Conservation (phyloP, 2,888 invertebrate genomes). For the Lasioglossum figueresi region DNA sequence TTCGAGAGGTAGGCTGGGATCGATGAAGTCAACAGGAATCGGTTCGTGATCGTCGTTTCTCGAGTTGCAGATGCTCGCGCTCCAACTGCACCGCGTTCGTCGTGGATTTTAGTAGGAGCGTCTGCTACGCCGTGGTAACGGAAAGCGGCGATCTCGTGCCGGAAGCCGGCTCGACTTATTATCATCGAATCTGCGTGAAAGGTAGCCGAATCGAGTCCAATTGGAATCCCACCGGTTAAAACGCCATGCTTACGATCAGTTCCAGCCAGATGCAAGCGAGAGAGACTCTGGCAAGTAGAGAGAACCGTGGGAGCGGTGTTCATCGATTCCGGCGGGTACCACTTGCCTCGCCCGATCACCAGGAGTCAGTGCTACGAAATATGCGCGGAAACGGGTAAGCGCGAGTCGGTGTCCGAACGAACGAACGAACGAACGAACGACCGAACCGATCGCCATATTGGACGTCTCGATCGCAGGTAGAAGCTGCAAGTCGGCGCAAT, state of each 20-base stretch:
- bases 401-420: background rate
- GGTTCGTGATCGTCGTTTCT: background rate
- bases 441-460: background rate
- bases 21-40: background rate
- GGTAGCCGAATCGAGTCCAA: constrained; percentile 79
- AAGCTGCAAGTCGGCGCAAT: constrained; percentile 78
- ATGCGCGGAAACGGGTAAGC: constrained; percentile 75
- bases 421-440: background rate
- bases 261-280: constrained; percentile 85
- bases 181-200: constrained; percentile 87
- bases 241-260: constrained; percentile 79
- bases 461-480: constrained; percentile 58
- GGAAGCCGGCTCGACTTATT: constrained; percentile 87
- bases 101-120: constrained; percentile 76
- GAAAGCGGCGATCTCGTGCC: constrained; percentile 79
- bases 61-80: constrained; percentile 73
- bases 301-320: constrained; percentile 90
- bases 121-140: constrained; percentile 74
- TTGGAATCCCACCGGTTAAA: background rate
- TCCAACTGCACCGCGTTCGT: constrained; percentile 78
- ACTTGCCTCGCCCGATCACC: constrained; percentile 87
- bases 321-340: constrained; percentile 88
- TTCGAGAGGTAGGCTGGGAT: constrained; percentile 74
- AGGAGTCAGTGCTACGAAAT: constrained; percentile 88
- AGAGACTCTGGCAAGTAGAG: constrained; percentile 91